Evolutionary conservation across 2,888 invertebrate species (phyloP).

Genomic region (Strigamia transsilvanica): DNA sequence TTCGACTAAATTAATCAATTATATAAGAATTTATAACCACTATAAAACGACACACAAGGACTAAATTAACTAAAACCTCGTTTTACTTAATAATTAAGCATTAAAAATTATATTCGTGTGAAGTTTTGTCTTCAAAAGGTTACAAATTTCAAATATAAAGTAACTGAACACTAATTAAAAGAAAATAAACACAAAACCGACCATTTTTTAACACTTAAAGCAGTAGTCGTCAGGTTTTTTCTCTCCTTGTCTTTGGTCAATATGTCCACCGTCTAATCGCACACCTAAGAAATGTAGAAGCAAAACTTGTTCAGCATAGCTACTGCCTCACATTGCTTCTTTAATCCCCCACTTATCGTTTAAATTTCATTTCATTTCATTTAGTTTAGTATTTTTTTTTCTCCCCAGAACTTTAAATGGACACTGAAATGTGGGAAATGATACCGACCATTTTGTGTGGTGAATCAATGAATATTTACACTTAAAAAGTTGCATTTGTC

Average conservation of each 20-base stretch:
- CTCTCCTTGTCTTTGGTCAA: not conserved
- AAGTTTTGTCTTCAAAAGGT: not conserved
- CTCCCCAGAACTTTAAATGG: not conserved
- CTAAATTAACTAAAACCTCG: not conserved
- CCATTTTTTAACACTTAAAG: not conserved
- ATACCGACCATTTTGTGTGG: slow-evolving; percentile 43
- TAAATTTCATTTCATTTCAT: no score
- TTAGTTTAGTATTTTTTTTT: not conserved
- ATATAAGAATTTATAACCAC: not conserved
- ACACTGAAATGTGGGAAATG: slow-evolving; percentile 17
- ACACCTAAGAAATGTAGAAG: slow-evolving; percentile 42
- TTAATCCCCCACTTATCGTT: not conserved
- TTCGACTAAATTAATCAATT: not conserved
- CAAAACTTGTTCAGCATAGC: slow-evolving; percentile 30
- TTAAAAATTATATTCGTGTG: not conserved
- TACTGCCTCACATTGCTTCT: not conserved
- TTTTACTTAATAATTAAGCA: no score
- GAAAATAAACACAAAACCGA: not conserved
- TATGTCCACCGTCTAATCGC: not conserved
- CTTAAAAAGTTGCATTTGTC: not conserved
- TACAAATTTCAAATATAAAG: not conserved
- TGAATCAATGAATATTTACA: slow-evolving; percentile 22
- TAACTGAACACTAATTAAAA: not conserved
- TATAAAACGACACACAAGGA: not conserved
- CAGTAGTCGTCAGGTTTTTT: not conserved